Base-by-base conservation (phyloP, 2,888 invertebrate genomes). In the Calameuta idolon region DNA sequence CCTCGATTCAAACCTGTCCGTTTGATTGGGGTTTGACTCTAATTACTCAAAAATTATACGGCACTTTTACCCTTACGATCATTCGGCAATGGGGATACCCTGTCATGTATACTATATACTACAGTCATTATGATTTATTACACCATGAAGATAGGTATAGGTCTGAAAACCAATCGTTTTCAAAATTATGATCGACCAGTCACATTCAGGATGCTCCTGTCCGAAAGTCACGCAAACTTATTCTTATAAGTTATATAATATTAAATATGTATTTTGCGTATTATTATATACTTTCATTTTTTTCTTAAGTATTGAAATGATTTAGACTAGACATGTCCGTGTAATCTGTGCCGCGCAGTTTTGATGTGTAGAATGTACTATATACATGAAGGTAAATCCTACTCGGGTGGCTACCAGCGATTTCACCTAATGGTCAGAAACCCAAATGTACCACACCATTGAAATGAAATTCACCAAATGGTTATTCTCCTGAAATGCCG, bases 1-100 rank as follows among this genome's bases (percentile, higher is more conserved):
- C 80, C 81, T 80, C 74, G 76, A 78, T 84, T 82, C 77, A 75
- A 75, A 81, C 81, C 81, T 79, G 85, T 83, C 83, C 79, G 80
- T 79, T 84, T 86, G 86, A 86, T 87, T 85, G 81, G 77, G 80
- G 84, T 83, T 88, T 82, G 79, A 83, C 83, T 89, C 86, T 89
- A 88, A 89, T 89, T 87, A 87, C 86, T 82, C 79, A 83, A 83
- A 89, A 89, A 91, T 91, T 90, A 90, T 87, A 89, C 84, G 85
- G 83, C 86, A 83, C 74, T 81, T 81, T 84, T 81, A 76, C 79
- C 79, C 80, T 76, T 55, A 55, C 55, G 55, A 23, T 23, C 55
- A 23, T 55, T 55, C 55, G 55, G 55, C 55, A 55, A 55, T 55
- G 9, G 23, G 55, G 55, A 23, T 55, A 23, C 23, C 40, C 30